Conservation (phyloP, 2,113 vertebrate species). For the Dendrocopos noguchii region DNA sequence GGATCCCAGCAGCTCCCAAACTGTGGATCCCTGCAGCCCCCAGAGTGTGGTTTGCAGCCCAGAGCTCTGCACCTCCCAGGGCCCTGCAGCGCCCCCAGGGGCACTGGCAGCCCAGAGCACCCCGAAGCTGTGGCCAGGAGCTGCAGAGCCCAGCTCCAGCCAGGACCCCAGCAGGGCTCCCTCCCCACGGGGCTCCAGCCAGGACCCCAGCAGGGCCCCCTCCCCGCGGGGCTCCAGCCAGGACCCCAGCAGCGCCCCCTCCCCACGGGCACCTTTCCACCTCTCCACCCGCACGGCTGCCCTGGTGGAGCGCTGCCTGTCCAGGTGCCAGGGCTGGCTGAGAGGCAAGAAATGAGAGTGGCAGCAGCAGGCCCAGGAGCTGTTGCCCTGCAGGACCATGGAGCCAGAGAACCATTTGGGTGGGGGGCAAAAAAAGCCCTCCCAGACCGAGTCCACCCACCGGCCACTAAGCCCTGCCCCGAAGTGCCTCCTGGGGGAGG, state of each 20-base stretch:
- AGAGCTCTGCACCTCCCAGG: accelerated
- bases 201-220: not conserved
- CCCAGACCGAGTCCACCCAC: no score
- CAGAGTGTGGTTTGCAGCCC: accelerated
- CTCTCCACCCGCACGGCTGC: not conserved
- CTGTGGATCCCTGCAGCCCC: no score
- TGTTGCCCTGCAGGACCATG: not conserved
- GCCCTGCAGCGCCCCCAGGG: no score
- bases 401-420: no score
- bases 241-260: accelerated
- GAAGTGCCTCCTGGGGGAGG: no score
- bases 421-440: no score
- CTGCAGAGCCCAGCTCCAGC: not conserved
- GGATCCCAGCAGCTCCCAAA: no score
- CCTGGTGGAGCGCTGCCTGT: slow-evolving; percentile 31
- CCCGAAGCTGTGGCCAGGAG: not conserved
- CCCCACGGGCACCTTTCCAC: not conserved
- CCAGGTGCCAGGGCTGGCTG: slow-evolving; percentile 42
- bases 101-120: not conserved
- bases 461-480: no score
- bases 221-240: no score
- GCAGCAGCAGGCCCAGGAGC: not conserved
- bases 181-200: not conserved
- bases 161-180: not conserved
- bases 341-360: not conserved